Evolutionary conservation across 2,888 invertebrate species (phyloP).

Genomic region (Ectemnius cavifrons): DNA sequence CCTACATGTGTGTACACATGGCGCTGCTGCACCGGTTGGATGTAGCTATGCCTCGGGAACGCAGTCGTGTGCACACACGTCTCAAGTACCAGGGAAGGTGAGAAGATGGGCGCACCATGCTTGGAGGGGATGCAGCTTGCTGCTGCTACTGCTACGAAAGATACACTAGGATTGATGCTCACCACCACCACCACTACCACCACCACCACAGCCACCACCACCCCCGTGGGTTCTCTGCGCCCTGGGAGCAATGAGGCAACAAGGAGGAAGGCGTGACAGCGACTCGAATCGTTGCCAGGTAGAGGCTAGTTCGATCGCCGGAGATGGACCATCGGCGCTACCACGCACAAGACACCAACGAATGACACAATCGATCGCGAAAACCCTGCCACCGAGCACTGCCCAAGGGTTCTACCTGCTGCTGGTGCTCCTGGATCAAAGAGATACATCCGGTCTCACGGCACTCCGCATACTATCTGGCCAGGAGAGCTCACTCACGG

Average conservation of each 20-base stretch:
- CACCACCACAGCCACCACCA: conserved; percentile 1
- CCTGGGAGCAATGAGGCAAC: conserved; percentile 13
- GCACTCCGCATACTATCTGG: conserved; percentile 16
- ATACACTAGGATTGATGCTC: conserved; percentile 58
- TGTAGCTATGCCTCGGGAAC: conserved; percentile 33
- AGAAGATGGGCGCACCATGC: conserved; percentile 53
- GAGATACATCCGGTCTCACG: conserved; percentile 7
- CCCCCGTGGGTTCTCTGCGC: conserved; percentile 11
- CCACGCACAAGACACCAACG: conserved; percentile 51
- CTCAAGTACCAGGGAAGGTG: conserved; percentile 55
- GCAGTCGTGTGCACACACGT: conserved; percentile 25
- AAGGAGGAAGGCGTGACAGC: conserved; percentile 52
- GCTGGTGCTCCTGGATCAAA: background rate
- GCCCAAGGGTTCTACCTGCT: background rate
- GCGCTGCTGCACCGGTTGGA: conserved; percentile 13
- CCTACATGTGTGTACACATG: conserved; percentile 49
- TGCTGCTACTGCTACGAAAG: conserved; percentile 33
- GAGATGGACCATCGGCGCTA: conserved; percentile 19
- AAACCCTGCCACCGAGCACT: conserved; percentile 11
- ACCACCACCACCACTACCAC: conserved; percentile 34
- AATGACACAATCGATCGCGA: conserved; percentile 45
- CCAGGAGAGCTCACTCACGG: conserved; percentile 5
- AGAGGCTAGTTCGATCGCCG: conserved; percentile 26
- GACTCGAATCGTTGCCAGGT: conserved; percentile 39
- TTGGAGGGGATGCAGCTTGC: conserved; percentile 41